Base-by-base conservation (phyloP, 2,888 invertebrate species). In the Thalpophila matura region DNA sequence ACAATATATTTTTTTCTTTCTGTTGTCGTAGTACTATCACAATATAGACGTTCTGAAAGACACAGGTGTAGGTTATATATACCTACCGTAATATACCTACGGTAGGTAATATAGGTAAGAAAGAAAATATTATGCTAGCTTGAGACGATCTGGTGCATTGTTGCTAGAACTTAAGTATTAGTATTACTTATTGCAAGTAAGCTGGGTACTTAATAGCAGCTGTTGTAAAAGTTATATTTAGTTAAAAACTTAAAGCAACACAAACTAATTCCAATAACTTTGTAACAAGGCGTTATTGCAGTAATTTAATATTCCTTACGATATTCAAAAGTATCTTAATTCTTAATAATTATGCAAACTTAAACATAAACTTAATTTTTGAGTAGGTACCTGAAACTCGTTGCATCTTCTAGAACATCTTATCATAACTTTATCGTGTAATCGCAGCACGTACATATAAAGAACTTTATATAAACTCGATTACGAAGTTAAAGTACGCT, bases 221-320 rank as follows among this genome's bases (percentile, higher is more conserved):
- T 38, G 10, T 4, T 10, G 0, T 4, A 7, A 40, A n/a, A 2
- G 12, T 22, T 31, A 22, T 42, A 35, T n/a, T 18, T 18, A 29
- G 3, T 20, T 24, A 6, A n/a, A 33, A 53, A 31, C 4, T 27
- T 31, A 4, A 38, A 45, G 26, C 18, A 65, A 33, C 10, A 45
- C 1, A 22, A 49, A 27, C 7, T 33, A 37, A 45, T 31, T 26
- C 14, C n/a, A n/a, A 38, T 27, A 31, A 37, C 49, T 26, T 45
- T 67, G 7, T 33, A 45, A 67, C 26, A 3, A 49, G 49, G 49
- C 12, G 5, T 22, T 14, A 46, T 22, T 58, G 42, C 26, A 49
- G 26, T 24, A 29, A 58, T 43, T 37, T 45, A 37, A 49, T 67
- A 37, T 49, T 57, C 67, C 35, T 42, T 26, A 64, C 12, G 7